Conservation (phyloP, 2,797 vertebrate genomes). For the Hozukius guyotensis region DNA sequence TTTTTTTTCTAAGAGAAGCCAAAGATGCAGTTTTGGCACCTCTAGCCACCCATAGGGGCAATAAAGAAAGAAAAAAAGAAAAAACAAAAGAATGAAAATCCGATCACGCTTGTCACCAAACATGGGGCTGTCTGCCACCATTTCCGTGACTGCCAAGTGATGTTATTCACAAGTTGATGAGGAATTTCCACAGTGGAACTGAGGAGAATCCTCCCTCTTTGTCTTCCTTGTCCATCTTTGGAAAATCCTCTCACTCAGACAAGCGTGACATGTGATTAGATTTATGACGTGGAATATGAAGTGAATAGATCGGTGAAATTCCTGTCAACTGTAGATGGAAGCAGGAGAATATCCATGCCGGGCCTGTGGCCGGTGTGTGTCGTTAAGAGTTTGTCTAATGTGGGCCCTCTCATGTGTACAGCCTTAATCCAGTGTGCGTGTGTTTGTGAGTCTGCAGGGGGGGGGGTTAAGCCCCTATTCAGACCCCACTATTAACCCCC, state of each 20-base stretch:
- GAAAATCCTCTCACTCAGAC: conserved; percentile 36
- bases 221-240: conserved; percentile 17
- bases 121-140: conserved; percentile 45
- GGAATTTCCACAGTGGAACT: conserved; percentile 64
- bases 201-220: conserved; percentile 43
- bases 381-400: background rate
- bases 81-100: conserved; percentile 25
- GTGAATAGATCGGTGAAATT: conserved; percentile 1
- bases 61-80: background rate
- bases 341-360: background rate
- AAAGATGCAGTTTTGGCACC: conserved; percentile 75
- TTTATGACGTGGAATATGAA: conserved; percentile 28
- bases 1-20: conserved; percentile 76
- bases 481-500: conserved; percentile 47
- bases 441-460: conserved; percentile 9
- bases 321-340: background rate
- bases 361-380: background rate
- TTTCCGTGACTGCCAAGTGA: conserved; percentile 59
- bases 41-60: conserved; percentile 42
- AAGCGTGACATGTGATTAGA: conserved; percentile 9
- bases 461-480: conserved; percentile 29
- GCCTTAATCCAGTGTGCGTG: conserved; percentile 5
- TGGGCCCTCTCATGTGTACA: conserved; percentile 17
- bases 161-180: conserved; percentile 64
- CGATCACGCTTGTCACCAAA: conserved; percentile 40